Evolutionary conservation across 1,140 invertebrate species (phyloP).

Genomic region (Drosophila guanche): DNA sequence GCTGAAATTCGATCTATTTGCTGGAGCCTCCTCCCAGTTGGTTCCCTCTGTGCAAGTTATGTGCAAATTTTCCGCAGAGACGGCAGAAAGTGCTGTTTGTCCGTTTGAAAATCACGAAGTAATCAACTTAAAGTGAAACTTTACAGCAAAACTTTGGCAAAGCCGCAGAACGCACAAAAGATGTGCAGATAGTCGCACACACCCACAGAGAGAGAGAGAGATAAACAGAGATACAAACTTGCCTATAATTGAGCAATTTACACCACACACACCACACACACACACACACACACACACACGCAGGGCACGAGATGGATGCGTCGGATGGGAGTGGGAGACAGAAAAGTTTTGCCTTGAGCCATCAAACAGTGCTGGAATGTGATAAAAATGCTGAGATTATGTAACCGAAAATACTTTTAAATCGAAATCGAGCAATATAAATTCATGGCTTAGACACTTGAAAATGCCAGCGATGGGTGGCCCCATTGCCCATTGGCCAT

Average conservation of each 20-base stretch:
- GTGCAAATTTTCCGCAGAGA: slow-evolving; percentile 34
- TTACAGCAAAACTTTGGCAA: slow-evolving; percentile 46
- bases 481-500: slow-evolving; percentile 5
- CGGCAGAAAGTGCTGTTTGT: slow-evolving; percentile 42
- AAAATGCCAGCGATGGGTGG: slow-evolving; percentile 51
- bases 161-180: slow-evolving; percentile 8
- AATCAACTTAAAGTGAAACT: slow-evolving; percentile 75
- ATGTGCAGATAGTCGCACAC: slow-evolving; percentile 11
- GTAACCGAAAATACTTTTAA: slow-evolving; percentile 80
- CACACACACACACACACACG: too few species aligned
- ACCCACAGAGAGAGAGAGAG: slow-evolving; percentile 15
- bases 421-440: slow-evolving; percentile 81
- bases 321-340: not conserved
- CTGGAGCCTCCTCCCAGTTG: not conserved
- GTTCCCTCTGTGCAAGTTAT: slow-evolving; percentile 22
- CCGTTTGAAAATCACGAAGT: slow-evolving; percentile 62
- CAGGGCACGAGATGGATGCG: slow-evolving; percentile 34
- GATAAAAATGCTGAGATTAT: slow-evolving; percentile 79
- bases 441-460: slow-evolving; percentile 79
- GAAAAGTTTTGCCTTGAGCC: slow-evolving; percentile 33
- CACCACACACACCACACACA: slow-evolving; percentile 46
- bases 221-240: slow-evolving; percentile 29
- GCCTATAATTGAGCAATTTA: slow-evolving; percentile 79
- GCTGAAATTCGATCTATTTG: slow-evolving; percentile 5
- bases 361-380: slow-evolving; percentile 73